Conservation (phyloP, 2,113 vertebrate genomes). For the Coptodon bakossiorum region DNA sequence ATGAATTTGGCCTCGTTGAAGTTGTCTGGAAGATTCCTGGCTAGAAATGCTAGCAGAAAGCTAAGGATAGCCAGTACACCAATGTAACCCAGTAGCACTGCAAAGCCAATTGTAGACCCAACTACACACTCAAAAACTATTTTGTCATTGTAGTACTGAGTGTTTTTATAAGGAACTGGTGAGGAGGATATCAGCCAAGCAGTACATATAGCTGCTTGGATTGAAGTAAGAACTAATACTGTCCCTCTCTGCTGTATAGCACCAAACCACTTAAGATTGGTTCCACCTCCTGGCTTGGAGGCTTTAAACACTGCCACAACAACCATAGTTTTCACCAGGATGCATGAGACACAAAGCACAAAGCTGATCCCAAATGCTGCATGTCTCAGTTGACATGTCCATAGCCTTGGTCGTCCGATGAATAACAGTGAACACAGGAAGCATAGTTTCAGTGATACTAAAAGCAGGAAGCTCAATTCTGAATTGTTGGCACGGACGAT, state of each 20-base stretch:
- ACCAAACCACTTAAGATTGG: constrained; percentile 56
- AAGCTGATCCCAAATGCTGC: constrained; percentile 39
- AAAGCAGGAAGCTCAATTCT: constrained; percentile 64
- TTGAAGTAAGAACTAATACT: constrained; percentile 38
- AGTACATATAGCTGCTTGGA: constrained; percentile 57
- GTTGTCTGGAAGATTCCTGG: constrained; percentile 64
- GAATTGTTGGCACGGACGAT: constrained; percentile 68
- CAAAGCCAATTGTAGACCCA: constrained; percentile 56
- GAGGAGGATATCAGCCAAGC: constrained; percentile 46
- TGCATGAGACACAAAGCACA: constrained; percentile 41
- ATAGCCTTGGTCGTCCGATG: constrained; percentile 14
- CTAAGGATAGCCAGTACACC: constrained; percentile 54
- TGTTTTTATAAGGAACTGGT: constrained; percentile 51
- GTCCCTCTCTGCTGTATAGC: constrained; percentile 54
- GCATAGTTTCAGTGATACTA: constrained; percentile 63
- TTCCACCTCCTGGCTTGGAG: constrained; percentile 19
- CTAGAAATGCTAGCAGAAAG: constrained; percentile 66
- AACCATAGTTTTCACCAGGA: constrained; percentile 45
- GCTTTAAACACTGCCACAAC: constrained; percentile 36
- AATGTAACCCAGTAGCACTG: constrained; percentile 57
- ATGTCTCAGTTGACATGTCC: constrained; percentile 41
- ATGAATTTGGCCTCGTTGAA: constrained; percentile 23
- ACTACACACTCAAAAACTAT: constrained; percentile 63
- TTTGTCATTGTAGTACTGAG: constrained; percentile 33
- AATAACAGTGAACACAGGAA: constrained; percentile 69